These are phyloP conservation scores for Halocaridina rubra DNA, from an alignment of 2,888 invertebrate genomes.

Conservation along the genomic window DNA sequence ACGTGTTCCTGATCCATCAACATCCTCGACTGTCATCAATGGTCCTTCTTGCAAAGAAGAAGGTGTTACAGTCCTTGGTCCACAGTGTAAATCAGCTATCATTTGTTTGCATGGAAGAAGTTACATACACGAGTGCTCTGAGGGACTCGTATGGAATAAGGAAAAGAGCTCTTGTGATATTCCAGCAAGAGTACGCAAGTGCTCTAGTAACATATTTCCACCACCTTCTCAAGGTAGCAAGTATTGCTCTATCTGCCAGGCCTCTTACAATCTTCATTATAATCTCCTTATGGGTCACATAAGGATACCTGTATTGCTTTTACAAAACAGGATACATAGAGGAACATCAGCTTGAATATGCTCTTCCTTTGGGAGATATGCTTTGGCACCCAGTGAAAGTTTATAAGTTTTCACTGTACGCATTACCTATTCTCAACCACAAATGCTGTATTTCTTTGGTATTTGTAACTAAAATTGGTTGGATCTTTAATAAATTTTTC, in stretches of 20 bases:
- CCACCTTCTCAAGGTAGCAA: slow-evolving; percentile 32
- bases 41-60: slow-evolving; percentile 9
- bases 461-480: too few species aligned
- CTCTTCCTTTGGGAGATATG: too few species aligned
- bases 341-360: too few species aligned
- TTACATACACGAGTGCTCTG: slow-evolving; percentile 23
- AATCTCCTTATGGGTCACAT: too few species aligned
- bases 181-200: slow-evolving; percentile 31
- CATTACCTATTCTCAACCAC: too few species aligned
- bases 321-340: too few species aligned
- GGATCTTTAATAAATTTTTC: too few species aligned
- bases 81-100: slow-evolving; percentile 38
- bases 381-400: too few species aligned
- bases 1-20: neutral
- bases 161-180: slow-evolving; percentile 1
- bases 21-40: neutral
- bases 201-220: slow-evolving; percentile 23
- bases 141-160: slow-evolving; percentile 50
- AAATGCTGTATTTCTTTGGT: too few species aligned
- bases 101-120: slow-evolving; percentile 14
- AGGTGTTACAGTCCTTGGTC: slow-evolving; percentile 29
- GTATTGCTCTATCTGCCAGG: too few species aligned
- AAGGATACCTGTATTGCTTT: too few species aligned
- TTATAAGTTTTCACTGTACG: too few species aligned
- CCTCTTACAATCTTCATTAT: neutral